Evolutionary conservation across 1,140 invertebrate species (phyloP).

Genomic region (Ceratitis capitata): DNA sequence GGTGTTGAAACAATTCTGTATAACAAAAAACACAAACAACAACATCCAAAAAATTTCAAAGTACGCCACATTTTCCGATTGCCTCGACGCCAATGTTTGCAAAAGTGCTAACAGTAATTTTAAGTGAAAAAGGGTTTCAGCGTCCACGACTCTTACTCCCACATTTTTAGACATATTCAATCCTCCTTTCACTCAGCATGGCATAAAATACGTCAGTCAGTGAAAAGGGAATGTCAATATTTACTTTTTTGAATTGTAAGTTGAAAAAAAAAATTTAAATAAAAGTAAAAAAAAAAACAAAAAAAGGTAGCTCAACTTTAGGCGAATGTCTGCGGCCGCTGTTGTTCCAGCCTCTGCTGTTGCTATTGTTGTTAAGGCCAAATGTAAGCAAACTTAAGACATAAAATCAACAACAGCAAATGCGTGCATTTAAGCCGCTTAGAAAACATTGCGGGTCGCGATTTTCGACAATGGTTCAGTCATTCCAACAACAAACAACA

Average conservation of each 20-base stretch:
- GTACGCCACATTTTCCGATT: neutral
- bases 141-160: neutral
- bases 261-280: no score
- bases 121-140: neutral
- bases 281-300: no score
- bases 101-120: neutral
- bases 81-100: neutral
- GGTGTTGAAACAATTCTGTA: neutral
- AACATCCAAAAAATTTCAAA: no score
- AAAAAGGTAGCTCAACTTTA: neutral
- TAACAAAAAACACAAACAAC: neutral
- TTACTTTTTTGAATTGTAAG: neutral
- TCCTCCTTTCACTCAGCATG: neutral
- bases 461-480: no score
- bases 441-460: neutral
- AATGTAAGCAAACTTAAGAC: conserved; percentile 39
- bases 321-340: neutral
- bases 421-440: conserved; percentile 31
- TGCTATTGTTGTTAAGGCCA: conserved; percentile 14
- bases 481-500: neutral
- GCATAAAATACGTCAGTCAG: neutral
- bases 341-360: no score
- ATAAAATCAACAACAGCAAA: conserved; percentile 26
- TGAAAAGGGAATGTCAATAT: neutral
- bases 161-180: neutral